Percentiles rank a stretch among this genome's conserved stretches.
Evolutionary conservation across 1,140 invertebrate genomes (phyloP).

Genomic region (Drosophila neocordata): DNA sequence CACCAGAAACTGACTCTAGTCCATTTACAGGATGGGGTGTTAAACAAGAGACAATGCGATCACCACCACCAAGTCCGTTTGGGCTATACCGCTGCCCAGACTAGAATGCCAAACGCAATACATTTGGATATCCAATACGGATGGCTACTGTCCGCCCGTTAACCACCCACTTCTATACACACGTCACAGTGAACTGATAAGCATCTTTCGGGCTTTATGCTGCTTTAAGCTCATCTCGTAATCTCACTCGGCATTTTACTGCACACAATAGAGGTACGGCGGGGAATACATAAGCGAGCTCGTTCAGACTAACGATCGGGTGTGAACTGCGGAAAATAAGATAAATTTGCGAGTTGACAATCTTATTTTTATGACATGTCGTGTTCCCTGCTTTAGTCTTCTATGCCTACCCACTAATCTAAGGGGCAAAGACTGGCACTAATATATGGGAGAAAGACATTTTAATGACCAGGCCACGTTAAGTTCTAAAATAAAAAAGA

Average conservation of each 20-base stretch:
- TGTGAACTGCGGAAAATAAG: constrained; percentile 32
- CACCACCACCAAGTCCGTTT: background rate
- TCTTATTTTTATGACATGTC: constrained; percentile 39
- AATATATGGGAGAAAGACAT: constrained; percentile 21
- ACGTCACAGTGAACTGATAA: constrained; percentile 62
- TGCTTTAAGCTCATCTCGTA: constrained; percentile 46
- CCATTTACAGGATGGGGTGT: background rate
- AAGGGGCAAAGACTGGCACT: background rate
- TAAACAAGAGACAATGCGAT: background rate
- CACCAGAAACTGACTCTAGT: background rate
- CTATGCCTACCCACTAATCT: background rate
- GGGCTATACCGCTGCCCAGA: constrained; percentile 21
- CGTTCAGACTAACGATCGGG: constrained; percentile 29
- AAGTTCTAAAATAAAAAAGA: background rate
- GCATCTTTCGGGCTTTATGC: constrained; percentile 49
- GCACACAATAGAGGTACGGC: constrained; percentile 26
- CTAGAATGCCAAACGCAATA: constrained; percentile 56
- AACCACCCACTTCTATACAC: constrained; percentile 38
- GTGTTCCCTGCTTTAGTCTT: constrained; percentile 26
- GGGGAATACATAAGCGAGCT: constrained; percentile 20
- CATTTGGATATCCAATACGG: constrained; percentile 5
- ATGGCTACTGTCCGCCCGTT: constrained; percentile 22
- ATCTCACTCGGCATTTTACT: constrained; percentile 32
- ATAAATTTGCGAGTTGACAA: constrained; percentile 4
- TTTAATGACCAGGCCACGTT: constrained; percentile 27